Percentiles rank a stretch among this genome's conserved stretches.
phyloP scores from a whole-genome alignment of 1,140 invertebrate genomes.

The Macrotrachela quadricornifera region DNA sequence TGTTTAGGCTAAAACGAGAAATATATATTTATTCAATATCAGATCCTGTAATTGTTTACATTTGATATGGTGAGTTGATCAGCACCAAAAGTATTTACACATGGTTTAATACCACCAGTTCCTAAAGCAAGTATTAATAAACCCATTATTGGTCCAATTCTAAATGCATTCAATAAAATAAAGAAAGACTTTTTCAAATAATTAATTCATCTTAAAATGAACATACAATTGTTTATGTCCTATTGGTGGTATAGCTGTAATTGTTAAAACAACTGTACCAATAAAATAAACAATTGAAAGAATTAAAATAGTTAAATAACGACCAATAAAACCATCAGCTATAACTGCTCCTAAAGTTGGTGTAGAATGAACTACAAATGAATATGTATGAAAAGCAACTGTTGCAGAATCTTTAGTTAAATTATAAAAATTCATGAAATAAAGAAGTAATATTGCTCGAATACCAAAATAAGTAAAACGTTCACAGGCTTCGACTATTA shows the following conservation, averaged over 20 bases:
- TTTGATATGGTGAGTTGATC: constrained; percentile 43
- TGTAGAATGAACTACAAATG: constrained; percentile 58
- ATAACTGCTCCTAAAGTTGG: constrained; percentile 63
- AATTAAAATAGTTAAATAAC: constrained; percentile 69
- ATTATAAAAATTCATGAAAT: constrained; percentile 38
- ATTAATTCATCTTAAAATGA: no score
- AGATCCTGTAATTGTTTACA: constrained; percentile 38
- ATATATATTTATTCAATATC: no score
- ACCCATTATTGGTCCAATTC: background rate
- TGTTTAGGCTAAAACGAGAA: no score
- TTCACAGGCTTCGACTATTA: constrained; percentile 85
- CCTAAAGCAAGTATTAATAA: background rate
- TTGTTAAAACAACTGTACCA: constrained; percentile 55
- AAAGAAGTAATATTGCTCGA: constrained; percentile 58
- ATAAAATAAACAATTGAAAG: constrained; percentile 64
- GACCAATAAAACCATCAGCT: constrained; percentile 62
- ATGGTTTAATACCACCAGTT: constrained; percentile 67
- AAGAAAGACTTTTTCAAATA: no score
- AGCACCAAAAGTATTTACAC: constrained; percentile 82
- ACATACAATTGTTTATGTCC: no score
- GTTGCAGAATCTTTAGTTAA: constrained; percentile 46
- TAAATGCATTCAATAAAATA: no score
- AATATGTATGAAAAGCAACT: constrained; percentile 57
- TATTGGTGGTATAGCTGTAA: constrained; percentile 39
- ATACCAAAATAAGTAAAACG: constrained; percentile 85